Evolutionary conservation across 2,113 vertebrate genomes (phyloP), one percentile per base, ranked within the genome.

Genomic region (Rhynchomys soricoides): DNA sequence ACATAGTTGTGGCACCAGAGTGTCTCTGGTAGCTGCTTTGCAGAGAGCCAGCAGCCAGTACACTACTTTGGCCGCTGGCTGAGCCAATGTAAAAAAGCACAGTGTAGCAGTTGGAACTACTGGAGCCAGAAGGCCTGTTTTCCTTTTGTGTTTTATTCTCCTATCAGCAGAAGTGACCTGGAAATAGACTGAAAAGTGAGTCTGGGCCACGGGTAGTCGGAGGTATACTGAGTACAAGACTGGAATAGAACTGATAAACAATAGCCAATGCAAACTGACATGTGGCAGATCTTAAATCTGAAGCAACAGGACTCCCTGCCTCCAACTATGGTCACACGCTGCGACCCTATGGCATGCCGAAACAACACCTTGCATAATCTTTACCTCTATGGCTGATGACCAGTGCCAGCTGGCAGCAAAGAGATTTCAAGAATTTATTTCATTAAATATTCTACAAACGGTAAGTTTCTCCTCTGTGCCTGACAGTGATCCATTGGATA

Each of bases 401-500:
- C 68, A 74, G 57, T 34, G 62, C 15, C 34, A 19, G 29, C 19
- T 40, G 45, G 62, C 57, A 94, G 34, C 64, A 90, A 89, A 91
- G 50, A 78, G 79, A n/a, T 45, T 68, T 19, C 79, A 90, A 87
- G 50, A 68, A 70, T 94, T 97, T 3, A 45, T 31, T 91, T 86
- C 12, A 43, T 85, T 75, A 74, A 95, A 68, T 86, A 92, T 37
- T 83, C 40, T 66, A 66, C 21, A 79, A 78, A 70, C 59, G 81
- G 45, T 78, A 92, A 77, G 7, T 66, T 81, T 34, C 31, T 77
- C 70, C 31, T 96, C 79, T 73, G 91, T 64, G 21, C 26, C 17
- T 26, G 19, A 66, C 66, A 55, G 16, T 68, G 59, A 92, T 92
- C 50, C 57, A 31, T 37, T 52, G 68, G 52, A 68, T 78, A 71